Conservation (phyloP, 2,888 invertebrate species). For the Tetanocera ferruginea region DNA sequence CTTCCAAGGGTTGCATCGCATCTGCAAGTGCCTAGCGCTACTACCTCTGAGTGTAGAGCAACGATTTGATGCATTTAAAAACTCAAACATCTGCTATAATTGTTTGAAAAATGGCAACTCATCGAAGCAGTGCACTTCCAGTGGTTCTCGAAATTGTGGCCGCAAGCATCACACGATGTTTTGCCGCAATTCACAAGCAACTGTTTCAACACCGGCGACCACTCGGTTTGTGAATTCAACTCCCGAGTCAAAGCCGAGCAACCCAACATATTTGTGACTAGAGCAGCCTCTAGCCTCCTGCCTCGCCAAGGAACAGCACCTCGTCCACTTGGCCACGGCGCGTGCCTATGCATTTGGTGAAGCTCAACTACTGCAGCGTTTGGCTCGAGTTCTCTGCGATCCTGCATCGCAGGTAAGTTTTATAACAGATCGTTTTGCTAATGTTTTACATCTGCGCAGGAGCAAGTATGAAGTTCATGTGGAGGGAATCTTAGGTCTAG, state of each 20-base stretch:
- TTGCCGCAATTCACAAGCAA: background rate
- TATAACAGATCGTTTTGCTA: constrained; percentile 30
- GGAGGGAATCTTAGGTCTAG: no score
- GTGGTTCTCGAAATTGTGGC: constrained; percentile 23
- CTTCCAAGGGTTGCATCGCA: constrained; percentile 21
- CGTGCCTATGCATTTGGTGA: constrained; percentile 28
- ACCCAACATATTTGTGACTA: background rate
- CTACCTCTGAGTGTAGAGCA: background rate
- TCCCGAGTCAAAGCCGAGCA: background rate
- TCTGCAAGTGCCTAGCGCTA: constrained; percentile 18
- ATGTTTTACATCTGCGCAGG: constrained; percentile 20
- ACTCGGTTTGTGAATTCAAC: background rate
- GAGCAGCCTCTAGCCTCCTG: no score
- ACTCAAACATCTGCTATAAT: no score
- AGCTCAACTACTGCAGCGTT: background rate
- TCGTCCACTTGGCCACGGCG: constrained; percentile 38
- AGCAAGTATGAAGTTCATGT: no score
- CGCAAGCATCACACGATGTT: constrained; percentile 24
- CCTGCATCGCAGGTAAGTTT: constrained; percentile 45
- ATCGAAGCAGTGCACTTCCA: constrained; percentile 28
- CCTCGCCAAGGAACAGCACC: background rate
- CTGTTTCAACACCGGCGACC: background rate
- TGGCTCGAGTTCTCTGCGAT: constrained; percentile 40
- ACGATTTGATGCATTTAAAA: no score
- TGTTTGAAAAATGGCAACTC: constrained; percentile 36